Conservation (phyloP, 2,113 vertebrate species). For the Hippocampus comes region DNA sequence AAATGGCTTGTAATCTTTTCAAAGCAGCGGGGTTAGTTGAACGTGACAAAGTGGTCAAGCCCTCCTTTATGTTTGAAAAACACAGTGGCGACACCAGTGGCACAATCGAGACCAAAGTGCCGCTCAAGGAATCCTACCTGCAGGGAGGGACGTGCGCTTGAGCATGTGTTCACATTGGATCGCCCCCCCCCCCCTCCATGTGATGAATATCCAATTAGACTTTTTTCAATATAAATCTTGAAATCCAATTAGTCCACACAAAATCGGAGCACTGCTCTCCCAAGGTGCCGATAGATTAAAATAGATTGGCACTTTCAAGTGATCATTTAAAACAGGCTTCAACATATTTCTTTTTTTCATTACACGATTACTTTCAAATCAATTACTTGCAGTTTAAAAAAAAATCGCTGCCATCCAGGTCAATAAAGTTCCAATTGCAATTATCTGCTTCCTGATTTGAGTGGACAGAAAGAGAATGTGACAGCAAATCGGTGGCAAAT, state of each 20-base stretch:
- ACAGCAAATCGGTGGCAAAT: not conserved
- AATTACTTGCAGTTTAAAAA: constrained; percentile 26
- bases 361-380: constrained; percentile 46
- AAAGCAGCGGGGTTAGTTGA: constrained; percentile 17
- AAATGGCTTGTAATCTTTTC: not conserved
- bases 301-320: constrained; percentile 62
- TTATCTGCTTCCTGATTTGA: constrained; percentile 14
- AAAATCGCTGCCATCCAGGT: constrained; percentile 16
- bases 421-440: not conserved
- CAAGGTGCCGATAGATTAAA: constrained; percentile 69
- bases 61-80: constrained; percentile 21
- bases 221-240: constrained; percentile 63
- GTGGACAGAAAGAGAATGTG: not conserved
- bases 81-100: constrained; percentile 9
- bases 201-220: constrained; percentile 71
- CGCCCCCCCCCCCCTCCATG: constrained; percentile 27
- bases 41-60: constrained; percentile 10
- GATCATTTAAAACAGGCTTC: constrained; percentile 56
- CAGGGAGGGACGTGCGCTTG: constrained; percentile 32
- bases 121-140: constrained; percentile 37
- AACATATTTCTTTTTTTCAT: constrained; percentile 52
- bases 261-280: constrained; percentile 46
- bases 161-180: constrained; percentile 29
- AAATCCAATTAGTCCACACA: constrained; percentile 63
- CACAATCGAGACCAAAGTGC: constrained; percentile 1